Conservation (phyloP, 2,888 invertebrate genomes). For the Schizotus pectinicornis region DNA sequence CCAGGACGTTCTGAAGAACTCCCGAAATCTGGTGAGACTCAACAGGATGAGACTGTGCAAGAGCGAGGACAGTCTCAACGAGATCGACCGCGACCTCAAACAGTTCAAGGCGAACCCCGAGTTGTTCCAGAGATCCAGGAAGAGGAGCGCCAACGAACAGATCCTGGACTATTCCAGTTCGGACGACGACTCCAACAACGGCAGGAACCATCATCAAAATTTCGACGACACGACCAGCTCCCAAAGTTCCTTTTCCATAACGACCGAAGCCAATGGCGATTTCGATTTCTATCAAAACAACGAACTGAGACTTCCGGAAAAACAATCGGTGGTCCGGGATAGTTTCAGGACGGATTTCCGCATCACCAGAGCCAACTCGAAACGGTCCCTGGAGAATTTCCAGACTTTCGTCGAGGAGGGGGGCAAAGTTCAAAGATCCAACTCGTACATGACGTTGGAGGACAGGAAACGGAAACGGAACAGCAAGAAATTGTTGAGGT, state of each 20-base stretch:
- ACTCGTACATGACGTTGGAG: conserved; percentile 51
- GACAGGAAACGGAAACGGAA: conserved; percentile 39
- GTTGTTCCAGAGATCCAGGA: conserved; percentile 26
- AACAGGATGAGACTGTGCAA: conserved; percentile 50
- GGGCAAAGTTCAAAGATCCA: conserved; percentile 48
- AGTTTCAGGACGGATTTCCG: background rate
- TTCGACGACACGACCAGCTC: conserved; percentile 53
- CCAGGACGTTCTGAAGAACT: conserved; percentile 40
- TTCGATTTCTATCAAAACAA: conserved; percentile 66
- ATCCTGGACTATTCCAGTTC: conserved; percentile 38
- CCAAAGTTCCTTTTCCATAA: conserved; percentile 64
- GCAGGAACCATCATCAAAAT: conserved; percentile 54
- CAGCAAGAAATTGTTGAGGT: conserved; percentile 34
- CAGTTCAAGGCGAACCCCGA: conserved; percentile 32
- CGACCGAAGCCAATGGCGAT: conserved; percentile 69
- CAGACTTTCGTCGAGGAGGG: conserved; percentile 48
- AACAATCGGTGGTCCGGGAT: no score
- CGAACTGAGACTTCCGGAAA: conserved; percentile 1
- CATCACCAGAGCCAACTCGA: conserved; percentile 53
- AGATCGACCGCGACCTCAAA: conserved; percentile 42
- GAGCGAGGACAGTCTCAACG: conserved; percentile 54
- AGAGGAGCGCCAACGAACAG: conserved; percentile 26
- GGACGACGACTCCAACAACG: conserved; percentile 54
- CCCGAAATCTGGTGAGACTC: conserved; percentile 43
- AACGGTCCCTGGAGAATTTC: conserved; percentile 54